These are phyloP conservation scores for Halictus ligatus DNA, from an alignment of 2,888 invertebrate species.

Conservation along the genomic window DNA sequence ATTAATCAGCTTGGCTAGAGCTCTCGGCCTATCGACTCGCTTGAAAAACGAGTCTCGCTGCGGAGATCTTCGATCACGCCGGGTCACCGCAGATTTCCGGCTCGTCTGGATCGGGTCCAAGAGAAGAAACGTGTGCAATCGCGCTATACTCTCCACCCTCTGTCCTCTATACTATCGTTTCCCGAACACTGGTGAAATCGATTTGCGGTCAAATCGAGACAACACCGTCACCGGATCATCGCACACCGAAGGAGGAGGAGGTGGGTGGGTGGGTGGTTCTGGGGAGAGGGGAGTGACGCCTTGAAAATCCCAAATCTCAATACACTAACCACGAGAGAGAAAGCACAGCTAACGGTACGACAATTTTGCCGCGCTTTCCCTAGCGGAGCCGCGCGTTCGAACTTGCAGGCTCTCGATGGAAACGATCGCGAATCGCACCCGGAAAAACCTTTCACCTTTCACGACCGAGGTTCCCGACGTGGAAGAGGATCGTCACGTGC, in stretches of 20 bases:
- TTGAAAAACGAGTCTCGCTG: slow-evolving; percentile 34
- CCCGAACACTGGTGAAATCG: slow-evolving; percentile 52
- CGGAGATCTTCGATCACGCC: slow-evolving; percentile 61
- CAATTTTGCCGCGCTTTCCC: not conserved
- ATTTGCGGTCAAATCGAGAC: slow-evolving; percentile 37
- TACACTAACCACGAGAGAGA: not conserved
- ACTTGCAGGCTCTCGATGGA: not conserved
- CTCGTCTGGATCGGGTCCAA: slow-evolving; percentile 66
- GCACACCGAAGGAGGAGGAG: not conserved
- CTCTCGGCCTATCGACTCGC: slow-evolving; percentile 14
- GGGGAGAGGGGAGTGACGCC: too few species aligned
- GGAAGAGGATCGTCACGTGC: slow-evolving; percentile 15
- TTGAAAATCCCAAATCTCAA: not conserved
- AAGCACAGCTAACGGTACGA: not conserved
- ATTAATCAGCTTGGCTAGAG: slow-evolving; percentile 31
- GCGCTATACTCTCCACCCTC: slow-evolving; percentile 11
- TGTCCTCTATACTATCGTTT: slow-evolving; percentile 37
- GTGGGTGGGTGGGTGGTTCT: too few species aligned
- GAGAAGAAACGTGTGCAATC: slow-evolving; percentile 56
- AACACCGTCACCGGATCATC: slow-evolving; percentile 24
- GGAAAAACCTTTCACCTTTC: not conserved
- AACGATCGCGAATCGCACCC: not conserved
- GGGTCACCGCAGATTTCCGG: slow-evolving; percentile 62
- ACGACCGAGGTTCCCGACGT: not conserved
- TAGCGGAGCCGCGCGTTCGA: not conserved